Base-by-base conservation (phyloP, 2,797 vertebrate species). In the Amniataba percoides region DNA sequence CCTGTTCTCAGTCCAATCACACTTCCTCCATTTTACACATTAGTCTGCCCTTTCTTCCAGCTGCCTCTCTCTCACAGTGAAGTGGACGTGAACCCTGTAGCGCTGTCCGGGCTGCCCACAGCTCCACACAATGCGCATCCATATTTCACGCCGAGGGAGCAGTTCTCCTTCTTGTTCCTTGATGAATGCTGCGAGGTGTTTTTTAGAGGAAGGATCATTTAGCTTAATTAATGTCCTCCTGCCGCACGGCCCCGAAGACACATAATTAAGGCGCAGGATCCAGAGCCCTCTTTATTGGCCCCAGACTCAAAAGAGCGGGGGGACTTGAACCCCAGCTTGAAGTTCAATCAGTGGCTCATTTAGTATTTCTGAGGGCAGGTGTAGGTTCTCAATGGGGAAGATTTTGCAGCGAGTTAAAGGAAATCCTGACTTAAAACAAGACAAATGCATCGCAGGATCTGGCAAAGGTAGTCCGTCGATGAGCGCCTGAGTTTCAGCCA, bases 11-110 rank as follows among this genome's bases (percentile, higher is more conserved):
- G 74, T 78, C 80, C 84, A 88, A 73, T 87, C 86, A 72, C 79
- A 77, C 73, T 36, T 85, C 76, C 80, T 88, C 78, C 56, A 49
- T 90, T 89, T 84, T 85, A 65, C 80, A 81, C 89, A 84, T 91
- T 81, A 80, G 61, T 61, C 69, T 9, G 59, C 55, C 56, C 73
- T 80, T 61, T 65, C 71, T 64, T 57, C 49, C 86, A 82, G 84
- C 89, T 90, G 81, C 75, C 71, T 68, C 55, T 45, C 80, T 81
- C 76, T 75, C 71, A 67, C 2, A 31, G 78, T 18, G 63, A 45
- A 79, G 78, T 84, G 63, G 70, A 86, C 52, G 72, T 82, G 75
- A 78, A 71, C 61, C 68, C 73, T 60, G 62, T 43, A 31, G 63
- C 21, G 39, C 34, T 31, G 76, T 77, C 82, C 69, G 16, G 65